Percentiles rank a stretch among this genome's conserved stretches.
Evolutionary conservation across 2,888 invertebrate species (phyloP).

Genomic region (Chelonus formosanus): DNA sequence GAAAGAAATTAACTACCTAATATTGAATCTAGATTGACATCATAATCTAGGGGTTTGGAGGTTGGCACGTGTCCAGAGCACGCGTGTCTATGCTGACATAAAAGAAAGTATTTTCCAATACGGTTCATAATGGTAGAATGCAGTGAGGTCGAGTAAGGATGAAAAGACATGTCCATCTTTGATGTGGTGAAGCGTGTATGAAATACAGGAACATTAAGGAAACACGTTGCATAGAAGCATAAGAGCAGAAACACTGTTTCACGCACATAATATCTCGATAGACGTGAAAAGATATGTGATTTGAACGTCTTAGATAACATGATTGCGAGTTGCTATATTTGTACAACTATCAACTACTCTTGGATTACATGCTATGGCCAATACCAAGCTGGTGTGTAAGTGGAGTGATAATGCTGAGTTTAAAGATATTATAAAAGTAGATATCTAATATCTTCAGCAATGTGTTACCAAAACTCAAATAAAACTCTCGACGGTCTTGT

Average conservation of each 20-base stretch:
- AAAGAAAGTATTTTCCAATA: slow-evolving; percentile 48
- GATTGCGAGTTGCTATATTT: slow-evolving; percentile 30
- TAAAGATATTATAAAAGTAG: slow-evolving; percentile 44
- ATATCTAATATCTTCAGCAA: slow-evolving; percentile 44
- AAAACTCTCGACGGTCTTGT: background rate
- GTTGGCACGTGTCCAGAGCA: slow-evolving; percentile 25
- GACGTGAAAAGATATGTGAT: slow-evolving; percentile 10
- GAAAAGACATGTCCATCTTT: slow-evolving; percentile 4
- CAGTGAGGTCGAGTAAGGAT: slow-evolving; percentile 15
- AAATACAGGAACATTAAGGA: background rate
- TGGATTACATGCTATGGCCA: slow-evolving; percentile 13
- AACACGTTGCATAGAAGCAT: no score
- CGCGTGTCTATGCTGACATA: slow-evolving; percentile 35
- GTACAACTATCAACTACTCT: background rate
- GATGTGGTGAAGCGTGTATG: background rate
- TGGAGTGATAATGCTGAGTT: slow-evolving; percentile 32
- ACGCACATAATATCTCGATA: slow-evolving; percentile 43
- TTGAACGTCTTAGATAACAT: slow-evolving; percentile 23
- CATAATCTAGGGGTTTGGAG: slow-evolving; percentile 2
- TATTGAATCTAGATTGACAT: background rate
- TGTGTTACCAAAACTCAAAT: slow-evolving; percentile 38
- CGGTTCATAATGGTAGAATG: slow-evolving; percentile 16
- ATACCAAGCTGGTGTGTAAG: slow-evolving; percentile 21
- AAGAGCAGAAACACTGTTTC: slow-evolving; percentile 40
- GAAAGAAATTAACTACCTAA: no score